These are phyloP conservation scores for Graphium colonna DNA, from an alignment of 2,888 invertebrate species.

Conservation along the genomic window DNA sequence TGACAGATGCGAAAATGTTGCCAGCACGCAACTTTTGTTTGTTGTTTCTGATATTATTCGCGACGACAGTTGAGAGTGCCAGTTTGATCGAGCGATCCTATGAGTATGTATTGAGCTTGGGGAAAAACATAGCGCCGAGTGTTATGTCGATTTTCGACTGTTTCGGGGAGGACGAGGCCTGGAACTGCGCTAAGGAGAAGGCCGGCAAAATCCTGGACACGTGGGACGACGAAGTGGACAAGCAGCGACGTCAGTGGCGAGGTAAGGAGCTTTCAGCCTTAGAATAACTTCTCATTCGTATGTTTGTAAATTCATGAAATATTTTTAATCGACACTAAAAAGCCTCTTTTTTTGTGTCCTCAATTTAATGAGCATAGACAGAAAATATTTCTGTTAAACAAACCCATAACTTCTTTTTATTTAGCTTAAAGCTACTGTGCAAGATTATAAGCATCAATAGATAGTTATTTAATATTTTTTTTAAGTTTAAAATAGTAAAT, in stretches of 20 bases:
- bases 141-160: conserved; percentile 77
- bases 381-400: not conserved
- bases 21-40: conserved; percentile 46
- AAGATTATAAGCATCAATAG: too few species aligned
- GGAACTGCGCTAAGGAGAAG: conserved; percentile 77
- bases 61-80: conserved; percentile 52
- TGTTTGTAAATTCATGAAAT: not conserved
- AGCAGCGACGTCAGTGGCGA: conserved; percentile 61
- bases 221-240: conserved; percentile 58
- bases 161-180: conserved; percentile 68
- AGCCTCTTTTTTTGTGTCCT: not conserved
- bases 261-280: conserved; percentile 40
- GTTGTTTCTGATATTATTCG: conserved; percentile 39
- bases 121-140: conserved; percentile 69
- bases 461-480: too few species aligned
- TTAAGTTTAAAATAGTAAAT: too few species aligned
- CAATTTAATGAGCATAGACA: not conserved
- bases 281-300: not conserved
- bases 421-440: not conserved
- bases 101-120: conserved; percentile 62
- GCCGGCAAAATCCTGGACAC: conserved; percentile 73
- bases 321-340: not conserved
- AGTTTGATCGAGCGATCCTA: conserved; percentile 59
- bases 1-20: conserved; percentile 44
- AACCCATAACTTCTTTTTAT: not conserved